These are phyloP conservation scores for Addax nasomaculatus DNA, from an alignment of 2,113 vertebrate species.

Conservation along the genomic window DNA sequence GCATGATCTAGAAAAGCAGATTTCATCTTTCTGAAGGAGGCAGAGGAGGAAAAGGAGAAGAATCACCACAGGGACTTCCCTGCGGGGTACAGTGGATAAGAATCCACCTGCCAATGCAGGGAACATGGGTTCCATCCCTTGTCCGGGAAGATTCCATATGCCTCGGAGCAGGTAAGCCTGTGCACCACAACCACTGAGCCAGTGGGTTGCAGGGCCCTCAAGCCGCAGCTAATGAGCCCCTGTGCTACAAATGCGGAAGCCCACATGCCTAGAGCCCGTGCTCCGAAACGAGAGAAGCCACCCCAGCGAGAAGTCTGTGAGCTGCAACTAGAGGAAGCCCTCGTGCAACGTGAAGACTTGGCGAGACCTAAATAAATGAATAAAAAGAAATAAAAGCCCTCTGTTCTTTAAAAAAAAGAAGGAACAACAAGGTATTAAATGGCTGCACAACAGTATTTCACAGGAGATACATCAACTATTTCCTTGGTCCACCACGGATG, in stretches of 20 bases:
- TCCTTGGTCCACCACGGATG: accelerated
- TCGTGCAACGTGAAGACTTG: not conserved
- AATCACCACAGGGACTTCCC: not conserved
- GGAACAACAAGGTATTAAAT: not conserved
- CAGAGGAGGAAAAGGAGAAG: not conserved
- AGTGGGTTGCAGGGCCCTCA: not conserved
- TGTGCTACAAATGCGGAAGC: not conserved
- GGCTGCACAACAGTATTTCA: not conserved
- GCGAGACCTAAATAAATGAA: not conserved
- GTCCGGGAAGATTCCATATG: not conserved
- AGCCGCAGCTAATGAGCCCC: not conserved
- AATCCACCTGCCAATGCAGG: not conserved
- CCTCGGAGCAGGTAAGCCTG: not conserved
- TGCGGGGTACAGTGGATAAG: not conserved
- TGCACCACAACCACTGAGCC: not conserved
- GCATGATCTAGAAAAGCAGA: not conserved
- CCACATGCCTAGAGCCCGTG: not conserved
- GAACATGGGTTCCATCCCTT: not conserved
- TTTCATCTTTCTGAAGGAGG: not conserved
- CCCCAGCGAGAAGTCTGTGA: not conserved
- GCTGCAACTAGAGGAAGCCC: not conserved
- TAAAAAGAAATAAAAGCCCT: not conserved
- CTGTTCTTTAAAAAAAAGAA: not conserved
- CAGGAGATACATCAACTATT: not conserved
- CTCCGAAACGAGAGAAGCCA: not conserved